These are phyloP conservation scores for Brachionus rubens DNA, from an alignment of 1,140 invertebrate genomes.

Conservation along the genomic window DNA sequence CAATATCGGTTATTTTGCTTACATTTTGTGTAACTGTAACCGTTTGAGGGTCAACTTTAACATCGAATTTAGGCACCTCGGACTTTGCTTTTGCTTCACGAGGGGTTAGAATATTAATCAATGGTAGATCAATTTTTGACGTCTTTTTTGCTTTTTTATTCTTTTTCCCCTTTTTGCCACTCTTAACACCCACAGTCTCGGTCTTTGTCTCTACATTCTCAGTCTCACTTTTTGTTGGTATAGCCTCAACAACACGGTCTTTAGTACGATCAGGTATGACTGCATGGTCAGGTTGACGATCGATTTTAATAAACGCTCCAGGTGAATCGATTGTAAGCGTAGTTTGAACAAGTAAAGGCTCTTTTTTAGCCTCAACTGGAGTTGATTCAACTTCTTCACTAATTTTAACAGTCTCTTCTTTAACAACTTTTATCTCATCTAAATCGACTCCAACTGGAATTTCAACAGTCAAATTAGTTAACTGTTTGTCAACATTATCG, in stretches of 20 bases:
- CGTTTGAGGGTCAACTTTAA: background rate
- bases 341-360: background rate
- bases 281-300: conserved; percentile 33
- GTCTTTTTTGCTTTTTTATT: conserved; percentile 6
- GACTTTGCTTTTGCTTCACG: background rate
- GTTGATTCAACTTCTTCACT: background rate
- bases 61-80: background rate
- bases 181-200: background rate
- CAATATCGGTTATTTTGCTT: background rate
- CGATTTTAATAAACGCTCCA: conserved; percentile 11
- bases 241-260: background rate
- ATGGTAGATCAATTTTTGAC: background rate
- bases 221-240: background rate
- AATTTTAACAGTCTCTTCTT: conserved; percentile 11
- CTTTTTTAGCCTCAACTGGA: background rate
- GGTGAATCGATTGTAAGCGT: conserved; percentile 25
- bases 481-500: background rate
- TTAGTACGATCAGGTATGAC: conserved; percentile 4
- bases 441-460: background rate
- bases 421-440: background rate
- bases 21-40: background rate
- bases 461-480: conserved; percentile 27
- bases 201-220: background rate
- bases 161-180: background rate
- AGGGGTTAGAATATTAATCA: background rate